Evolutionary conservation across 2,113 vertebrate species (phyloP).

Genomic region (Scatophagus argus): DNA sequence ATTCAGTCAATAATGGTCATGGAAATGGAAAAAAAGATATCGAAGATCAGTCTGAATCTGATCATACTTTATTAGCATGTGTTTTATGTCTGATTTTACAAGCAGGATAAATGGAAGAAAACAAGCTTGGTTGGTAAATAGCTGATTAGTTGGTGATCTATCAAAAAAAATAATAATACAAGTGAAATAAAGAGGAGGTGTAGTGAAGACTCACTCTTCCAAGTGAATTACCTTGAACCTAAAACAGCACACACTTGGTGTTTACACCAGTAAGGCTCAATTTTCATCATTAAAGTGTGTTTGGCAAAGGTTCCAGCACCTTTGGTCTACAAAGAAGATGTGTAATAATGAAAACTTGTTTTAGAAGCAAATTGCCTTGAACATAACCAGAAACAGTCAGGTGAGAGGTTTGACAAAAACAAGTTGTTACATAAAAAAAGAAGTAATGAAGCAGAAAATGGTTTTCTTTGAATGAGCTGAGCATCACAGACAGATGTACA

Average conservation of each 20-base stretch:
- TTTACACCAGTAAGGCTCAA: background rate
- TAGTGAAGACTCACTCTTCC: background rate
- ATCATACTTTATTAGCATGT: background rate
- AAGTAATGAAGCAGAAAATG: background rate
- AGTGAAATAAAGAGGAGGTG: background rate
- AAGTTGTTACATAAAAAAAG: background rate
- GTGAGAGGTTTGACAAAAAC: too few species aligned
- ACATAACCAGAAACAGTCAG: background rate
- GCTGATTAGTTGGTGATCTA: background rate
- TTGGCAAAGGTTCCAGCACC: background rate
- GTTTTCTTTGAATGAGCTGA: background rate
- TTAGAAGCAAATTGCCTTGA: background rate
- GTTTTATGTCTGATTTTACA: background rate
- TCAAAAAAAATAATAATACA: background rate
- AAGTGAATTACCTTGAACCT: background rate
- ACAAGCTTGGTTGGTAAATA: background rate
- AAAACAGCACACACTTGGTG: background rate
- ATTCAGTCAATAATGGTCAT: constrained; percentile 13
- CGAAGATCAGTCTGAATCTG: background rate
- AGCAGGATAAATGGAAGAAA: background rate
- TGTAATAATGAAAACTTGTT: background rate
- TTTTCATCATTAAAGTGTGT: background rate
- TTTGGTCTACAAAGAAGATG: background rate
- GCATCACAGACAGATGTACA: background rate
- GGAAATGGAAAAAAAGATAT: constrained; percentile 2